These are phyloP conservation scores for Brevipalpus yothersi DNA, from an alignment of 1,140 invertebrate genomes.

Conservation along the genomic window DNA sequence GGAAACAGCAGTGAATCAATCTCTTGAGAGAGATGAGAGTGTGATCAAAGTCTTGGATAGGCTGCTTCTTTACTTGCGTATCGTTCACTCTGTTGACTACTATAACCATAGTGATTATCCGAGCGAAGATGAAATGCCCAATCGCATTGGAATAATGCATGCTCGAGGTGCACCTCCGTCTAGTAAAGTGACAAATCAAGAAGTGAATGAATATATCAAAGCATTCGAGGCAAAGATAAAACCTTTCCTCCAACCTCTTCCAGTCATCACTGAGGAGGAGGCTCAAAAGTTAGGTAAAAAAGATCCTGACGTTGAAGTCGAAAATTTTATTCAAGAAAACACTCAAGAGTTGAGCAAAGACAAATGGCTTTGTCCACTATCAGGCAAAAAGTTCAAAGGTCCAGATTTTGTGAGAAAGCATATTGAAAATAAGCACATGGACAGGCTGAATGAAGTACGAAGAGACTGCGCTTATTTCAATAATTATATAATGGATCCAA, in stretches of 20 bases:
- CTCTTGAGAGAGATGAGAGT: constrained; percentile 46
- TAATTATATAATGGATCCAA: constrained; percentile 83
- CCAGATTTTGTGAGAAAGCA: constrained; percentile 97
- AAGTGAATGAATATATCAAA: constrained; percentile 44
- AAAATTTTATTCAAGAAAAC: constrained; percentile 79
- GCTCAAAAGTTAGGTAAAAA: constrained; percentile 61
- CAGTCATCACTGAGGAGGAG: constrained; percentile 48
- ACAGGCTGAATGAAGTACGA: constrained; percentile 88
- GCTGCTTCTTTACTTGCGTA: constrained; percentile 71
- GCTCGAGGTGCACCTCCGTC: constrained; percentile 55
- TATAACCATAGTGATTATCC: constrained; percentile 98
- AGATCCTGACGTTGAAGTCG: constrained; percentile 59
- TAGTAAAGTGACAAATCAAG: constrained; percentile 34
- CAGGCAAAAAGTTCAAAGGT: constrained; percentile 97
- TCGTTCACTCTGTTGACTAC: constrained; percentile 96
- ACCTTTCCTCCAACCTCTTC: constrained; percentile 46
- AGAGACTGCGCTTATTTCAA: constrained; percentile 93
- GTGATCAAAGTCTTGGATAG: constrained; percentile 46
- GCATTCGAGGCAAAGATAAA: constrained; percentile 64
- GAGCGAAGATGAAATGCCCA: constrained; percentile 99
- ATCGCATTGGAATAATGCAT: constrained; percentile 93
- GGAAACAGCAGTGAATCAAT: constrained; percentile 16
- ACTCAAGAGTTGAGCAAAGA: constrained; percentile 67
- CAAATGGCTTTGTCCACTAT: constrained; percentile 94
- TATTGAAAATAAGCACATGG: constrained; percentile 87